Percentiles rank a stretch among this genome's conserved stretches.
Conservation (phyloP, 2,113 vertebrate species). For the Hemichromis elongatus region DNA sequence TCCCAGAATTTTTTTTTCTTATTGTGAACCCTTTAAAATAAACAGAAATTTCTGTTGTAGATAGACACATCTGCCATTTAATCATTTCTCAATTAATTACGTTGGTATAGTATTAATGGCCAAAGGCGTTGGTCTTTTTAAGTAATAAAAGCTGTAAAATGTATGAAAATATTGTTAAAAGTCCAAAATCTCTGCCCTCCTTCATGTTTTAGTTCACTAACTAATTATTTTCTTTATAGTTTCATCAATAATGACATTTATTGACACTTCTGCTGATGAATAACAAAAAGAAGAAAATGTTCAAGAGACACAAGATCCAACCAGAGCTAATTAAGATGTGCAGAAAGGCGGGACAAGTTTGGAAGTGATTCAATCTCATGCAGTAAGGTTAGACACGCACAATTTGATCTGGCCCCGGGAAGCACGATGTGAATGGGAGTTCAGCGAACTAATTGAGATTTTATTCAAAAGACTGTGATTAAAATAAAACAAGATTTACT, state of each 20-base stretch:
- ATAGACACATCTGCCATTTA: neutral
- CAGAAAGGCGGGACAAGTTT: accelerated
- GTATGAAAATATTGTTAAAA: neutral
- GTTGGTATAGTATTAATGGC: neutral
- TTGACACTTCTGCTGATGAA: neutral
- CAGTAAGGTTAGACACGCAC: accelerated
- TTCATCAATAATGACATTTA: neutral
- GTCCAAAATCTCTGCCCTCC: neutral
- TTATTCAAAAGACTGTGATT: neutral
- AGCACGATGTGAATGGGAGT: accelerated
- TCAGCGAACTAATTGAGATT: neutral
- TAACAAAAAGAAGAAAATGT: neutral
- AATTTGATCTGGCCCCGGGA: neutral
- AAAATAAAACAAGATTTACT: neutral
- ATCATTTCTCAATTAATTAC: neutral
- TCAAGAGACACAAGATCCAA: neutral
- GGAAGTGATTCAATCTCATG: neutral
- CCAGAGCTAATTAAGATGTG: neutral
- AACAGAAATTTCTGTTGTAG: neutral
- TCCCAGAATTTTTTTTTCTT: accelerated
- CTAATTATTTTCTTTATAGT: neutral
- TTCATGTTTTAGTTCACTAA: neutral
- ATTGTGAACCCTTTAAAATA: too few relatives aligned
- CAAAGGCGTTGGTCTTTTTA: neutral
- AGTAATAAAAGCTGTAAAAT: neutral